These are phyloP conservation scores for Drosophila putrida DNA, from an alignment of 2,888 invertebrate genomes.

Conservation along the genomic window DNA sequence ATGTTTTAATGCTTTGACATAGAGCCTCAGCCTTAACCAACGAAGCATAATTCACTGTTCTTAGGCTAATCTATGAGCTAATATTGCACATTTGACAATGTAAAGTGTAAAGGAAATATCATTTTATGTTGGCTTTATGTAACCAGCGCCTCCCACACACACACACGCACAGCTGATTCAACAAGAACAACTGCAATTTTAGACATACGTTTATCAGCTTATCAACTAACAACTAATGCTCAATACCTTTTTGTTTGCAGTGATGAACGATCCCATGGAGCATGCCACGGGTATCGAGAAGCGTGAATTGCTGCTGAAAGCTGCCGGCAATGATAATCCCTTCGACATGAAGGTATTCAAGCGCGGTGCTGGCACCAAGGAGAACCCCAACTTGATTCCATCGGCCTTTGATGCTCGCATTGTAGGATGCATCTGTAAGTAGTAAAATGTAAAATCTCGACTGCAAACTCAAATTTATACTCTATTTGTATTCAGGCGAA, in stretches of 20 bases:
- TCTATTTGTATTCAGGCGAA: constrained; percentile 87
- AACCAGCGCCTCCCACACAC: constrained; percentile 30
- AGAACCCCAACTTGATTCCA: constrained; percentile 94
- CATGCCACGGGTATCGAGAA: constrained; percentile 97
- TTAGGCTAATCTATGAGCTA: background rate
- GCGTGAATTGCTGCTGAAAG: constrained; percentile 93
- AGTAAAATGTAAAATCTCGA: background rate
- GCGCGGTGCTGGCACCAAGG: constrained; percentile 93
- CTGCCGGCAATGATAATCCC: constrained; percentile 95
- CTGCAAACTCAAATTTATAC: background rate
- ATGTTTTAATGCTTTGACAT: constrained; percentile 22
- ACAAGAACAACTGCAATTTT: constrained; percentile 1
- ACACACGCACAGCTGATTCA: constrained; percentile 56
- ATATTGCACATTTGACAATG: background rate
- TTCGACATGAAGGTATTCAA: constrained; percentile 94
- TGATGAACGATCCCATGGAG: constrained; percentile 95
- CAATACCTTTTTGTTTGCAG: constrained; percentile 84
- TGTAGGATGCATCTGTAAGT: constrained; percentile 96
- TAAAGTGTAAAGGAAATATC: background rate
- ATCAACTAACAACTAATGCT: constrained; percentile 15
- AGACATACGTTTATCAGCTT: constrained; percentile 14
- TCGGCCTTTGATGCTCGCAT: constrained; percentile 95
- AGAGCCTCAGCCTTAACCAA: constrained; percentile 3
- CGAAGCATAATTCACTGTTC: constrained; percentile 38
- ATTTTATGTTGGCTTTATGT: constrained; percentile 52